Conservation (phyloP, 2,888 invertebrate genomes). For the Deilephila porcellus region DNA sequence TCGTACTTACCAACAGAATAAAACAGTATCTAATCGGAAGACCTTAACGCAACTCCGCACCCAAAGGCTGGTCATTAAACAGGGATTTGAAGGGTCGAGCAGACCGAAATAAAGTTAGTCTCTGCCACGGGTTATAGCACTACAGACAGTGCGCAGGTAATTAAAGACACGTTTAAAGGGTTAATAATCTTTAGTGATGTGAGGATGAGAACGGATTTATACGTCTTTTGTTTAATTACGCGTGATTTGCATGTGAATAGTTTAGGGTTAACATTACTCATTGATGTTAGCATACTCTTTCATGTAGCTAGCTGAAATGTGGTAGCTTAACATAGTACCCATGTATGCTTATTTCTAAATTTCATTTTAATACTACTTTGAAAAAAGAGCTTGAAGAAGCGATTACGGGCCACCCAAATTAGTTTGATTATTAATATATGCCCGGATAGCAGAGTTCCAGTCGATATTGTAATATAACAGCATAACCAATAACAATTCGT, state of each 20-base stretch:
- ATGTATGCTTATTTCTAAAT: background rate
- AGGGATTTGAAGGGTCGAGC: slow-evolving; percentile 81
- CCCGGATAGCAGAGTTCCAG: too few species aligned
- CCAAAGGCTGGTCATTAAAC: slow-evolving; percentile 78
- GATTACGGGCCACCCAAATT: too few species aligned
- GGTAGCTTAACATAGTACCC: background rate
- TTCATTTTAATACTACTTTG: too few species aligned
- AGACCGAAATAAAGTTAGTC: slow-evolving; percentile 78
- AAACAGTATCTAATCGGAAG: background rate
- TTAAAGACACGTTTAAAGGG: slow-evolving; percentile 62
- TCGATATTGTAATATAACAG: too few species aligned
- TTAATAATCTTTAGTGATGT: slow-evolving; percentile 56
- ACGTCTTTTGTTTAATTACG: slow-evolving; percentile 19
- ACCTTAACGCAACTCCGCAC: slow-evolving; percentile 44
- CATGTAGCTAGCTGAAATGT: background rate
- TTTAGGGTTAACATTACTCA: too few species aligned
- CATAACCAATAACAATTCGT: too few species aligned
- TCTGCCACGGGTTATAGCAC: slow-evolving; percentile 51
- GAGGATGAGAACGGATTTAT: slow-evolving; percentile 30
- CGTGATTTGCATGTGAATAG: slow-evolving; percentile 14
- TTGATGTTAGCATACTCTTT: background rate
- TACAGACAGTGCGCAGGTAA: slow-evolving; percentile 70
- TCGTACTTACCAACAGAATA: background rate
- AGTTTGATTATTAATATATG: too few species aligned
- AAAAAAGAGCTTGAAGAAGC: too few species aligned